Evolutionary conservation across 2,113 vertebrate genomes (phyloP), one percentile per base, ranked within the genome.

Genomic region (Pollachius pollachius): DNA sequence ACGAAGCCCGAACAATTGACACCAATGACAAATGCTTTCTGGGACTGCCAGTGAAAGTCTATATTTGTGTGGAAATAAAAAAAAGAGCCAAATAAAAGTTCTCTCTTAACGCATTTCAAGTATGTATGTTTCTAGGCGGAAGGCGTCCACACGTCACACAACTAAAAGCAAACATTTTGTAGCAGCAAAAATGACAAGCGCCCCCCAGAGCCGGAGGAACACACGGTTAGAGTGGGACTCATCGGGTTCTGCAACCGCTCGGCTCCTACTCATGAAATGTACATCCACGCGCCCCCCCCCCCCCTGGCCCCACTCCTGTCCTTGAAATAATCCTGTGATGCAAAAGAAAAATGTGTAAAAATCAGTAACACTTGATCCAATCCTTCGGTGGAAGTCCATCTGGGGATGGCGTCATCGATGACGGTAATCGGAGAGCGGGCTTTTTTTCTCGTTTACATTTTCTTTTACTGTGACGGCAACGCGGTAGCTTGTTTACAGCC

Each of bases 121-220:
- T 85, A 83, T 70, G 70, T 75, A 73, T 70, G 81, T 64, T 72
- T 76, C 30, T 9, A 69, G 75, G 72, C 69, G 57, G 64, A 79
- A 60, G 69, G 71, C 77, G 75, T 80, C 84, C 82, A 71, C 77
- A 64, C 72, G 9, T 78, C 65, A 79, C 59, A 56, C 87, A 90
- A 74, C 83, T 62, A 62, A 85, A 86, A 81, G 86, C 85, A 84
- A 52, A 88, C 81, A 85, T 79, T 82, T 84, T 84, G 85, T 88
- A 90, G 87, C 85, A 89, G 87, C 88, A 84, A 84, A 81, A 79
- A 75, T 81, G 76, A 57, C 27, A 75, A 80, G 67, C 79, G 80
- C 85, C 66, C 59, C 23, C n/a, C n/a, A 70, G 69, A 69, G 74
- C 57, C 57, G n/a, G 21, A 62, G 13, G 52, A 76, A 77, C 71